Conservation (phyloP, 2,888 invertebrate species). For the Patella caerulea region DNA sequence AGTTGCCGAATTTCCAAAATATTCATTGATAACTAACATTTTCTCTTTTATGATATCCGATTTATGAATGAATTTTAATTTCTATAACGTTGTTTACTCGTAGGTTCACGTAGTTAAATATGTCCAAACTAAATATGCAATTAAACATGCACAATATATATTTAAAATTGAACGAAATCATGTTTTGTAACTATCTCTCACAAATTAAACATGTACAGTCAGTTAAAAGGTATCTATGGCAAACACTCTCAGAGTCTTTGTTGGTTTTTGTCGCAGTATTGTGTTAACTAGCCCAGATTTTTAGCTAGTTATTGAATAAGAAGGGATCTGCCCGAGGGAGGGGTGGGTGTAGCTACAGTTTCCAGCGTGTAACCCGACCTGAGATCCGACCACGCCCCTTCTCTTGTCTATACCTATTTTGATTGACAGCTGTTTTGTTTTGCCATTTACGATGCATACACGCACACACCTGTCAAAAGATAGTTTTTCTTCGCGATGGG, state of each 20-base stretch:
- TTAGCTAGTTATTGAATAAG: conserved; percentile 9
- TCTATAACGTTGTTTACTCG: too few relatives aligned
- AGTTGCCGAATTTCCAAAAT: too few relatives aligned
- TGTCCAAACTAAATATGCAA: too few relatives aligned
- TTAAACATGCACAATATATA: too few relatives aligned
- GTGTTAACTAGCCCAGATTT: neutral
- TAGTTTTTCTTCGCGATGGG: neutral
- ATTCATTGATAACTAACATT: too few relatives aligned
- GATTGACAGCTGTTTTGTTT: conserved; percentile 10
- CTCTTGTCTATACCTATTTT: conserved; percentile 8
- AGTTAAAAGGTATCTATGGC: conserved; percentile 4
- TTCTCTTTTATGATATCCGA: too few relatives aligned
- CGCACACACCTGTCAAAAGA: conserved; percentile 9
- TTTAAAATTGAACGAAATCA: too few relatives aligned
- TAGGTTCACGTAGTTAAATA: too few relatives aligned
- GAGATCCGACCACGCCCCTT: neutral
- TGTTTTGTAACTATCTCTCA: neutral
- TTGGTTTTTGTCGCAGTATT: neutral
- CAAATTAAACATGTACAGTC: neutral
- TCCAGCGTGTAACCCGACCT: conserved; percentile 7
- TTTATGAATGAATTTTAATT: too few relatives aligned
- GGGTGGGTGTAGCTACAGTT: neutral
- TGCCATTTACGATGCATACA: conserved; percentile 5
- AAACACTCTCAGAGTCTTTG: neutral
- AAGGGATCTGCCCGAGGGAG: neutral